Conservation (phyloP, 2,888 invertebrate species). For the Melieria picta region DNA sequence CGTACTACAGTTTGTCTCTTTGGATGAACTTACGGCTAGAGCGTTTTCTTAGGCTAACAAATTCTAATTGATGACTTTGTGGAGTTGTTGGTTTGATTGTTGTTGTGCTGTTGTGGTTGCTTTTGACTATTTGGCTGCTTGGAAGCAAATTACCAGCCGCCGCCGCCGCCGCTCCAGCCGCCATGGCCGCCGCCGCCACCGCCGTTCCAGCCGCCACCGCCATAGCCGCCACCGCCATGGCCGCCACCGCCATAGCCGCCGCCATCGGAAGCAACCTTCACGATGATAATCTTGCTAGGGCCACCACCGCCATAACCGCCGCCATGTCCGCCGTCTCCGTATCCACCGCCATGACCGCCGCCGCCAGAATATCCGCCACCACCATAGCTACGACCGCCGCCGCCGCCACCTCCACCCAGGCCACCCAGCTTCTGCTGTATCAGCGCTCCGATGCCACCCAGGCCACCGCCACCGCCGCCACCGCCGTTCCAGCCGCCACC, state of each 20-base stretch:
- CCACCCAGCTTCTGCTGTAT: slow-evolving; percentile 17
- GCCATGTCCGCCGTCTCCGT: slow-evolving; percentile 36
- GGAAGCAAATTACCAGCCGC: slow-evolving; percentile 19
- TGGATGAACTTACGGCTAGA: background rate
- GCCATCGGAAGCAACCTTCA: slow-evolving; percentile 25
- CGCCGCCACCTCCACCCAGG: slow-evolving; percentile 32
- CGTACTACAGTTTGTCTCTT: background rate
- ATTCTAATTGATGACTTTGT: background rate
- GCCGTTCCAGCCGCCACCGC: slow-evolving; percentile 31
- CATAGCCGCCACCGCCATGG: slow-evolving; percentile 8
- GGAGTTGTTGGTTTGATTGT: background rate
- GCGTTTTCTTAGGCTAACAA: slow-evolving; percentile 14
- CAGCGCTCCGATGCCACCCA: slow-evolving; percentile 10
- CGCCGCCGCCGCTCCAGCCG: slow-evolving; percentile 19
- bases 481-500: slow-evolving; percentile 31
- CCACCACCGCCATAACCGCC: slow-evolving; percentile 21
- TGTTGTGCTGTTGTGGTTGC: background rate
- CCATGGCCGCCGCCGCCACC: slow-evolving; percentile 36
- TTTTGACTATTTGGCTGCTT: background rate
- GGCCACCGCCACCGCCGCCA: slow-evolving; percentile 29
- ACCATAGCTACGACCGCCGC: slow-evolving; percentile 44
- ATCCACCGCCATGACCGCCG: slow-evolving; percentile 35
- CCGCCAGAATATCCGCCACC: slow-evolving; percentile 47
- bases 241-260: slow-evolving; percentile 19
- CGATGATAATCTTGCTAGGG: slow-evolving; percentile 19